Evolutionary conservation across 2,113 vertebrate genomes (phyloP).

Genomic region (Cephalopterus ornatus): DNA sequence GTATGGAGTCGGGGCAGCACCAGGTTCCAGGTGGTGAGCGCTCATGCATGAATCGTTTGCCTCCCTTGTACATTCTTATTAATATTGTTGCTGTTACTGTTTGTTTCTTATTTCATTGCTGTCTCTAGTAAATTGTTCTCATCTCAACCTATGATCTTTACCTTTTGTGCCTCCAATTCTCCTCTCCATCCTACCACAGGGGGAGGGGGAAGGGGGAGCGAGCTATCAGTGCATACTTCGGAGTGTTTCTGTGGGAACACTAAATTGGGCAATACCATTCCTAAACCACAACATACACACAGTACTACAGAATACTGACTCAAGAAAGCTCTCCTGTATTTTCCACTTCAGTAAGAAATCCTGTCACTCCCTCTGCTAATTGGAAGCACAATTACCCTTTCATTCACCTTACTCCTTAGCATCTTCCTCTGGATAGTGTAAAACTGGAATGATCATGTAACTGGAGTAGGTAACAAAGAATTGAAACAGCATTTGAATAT

Average conservation of each 20-base stretch:
- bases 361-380: neutral
- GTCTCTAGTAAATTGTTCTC: neutral
- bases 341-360: neutral
- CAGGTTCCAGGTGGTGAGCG: neutral
- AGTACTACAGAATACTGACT: neutral
- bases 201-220: neutral
- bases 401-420: neutral
- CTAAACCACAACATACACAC: neutral
- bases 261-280: neutral
- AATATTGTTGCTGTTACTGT: neutral
- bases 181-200: neutral
- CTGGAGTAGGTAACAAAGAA: neutral
- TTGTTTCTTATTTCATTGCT: neutral
- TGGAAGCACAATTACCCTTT: neutral
- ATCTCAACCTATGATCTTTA: neutral
- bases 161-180: neutral
- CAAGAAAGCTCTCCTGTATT: neutral
- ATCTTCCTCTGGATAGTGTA: neutral
- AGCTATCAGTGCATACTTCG: neutral
- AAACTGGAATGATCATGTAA: neutral
- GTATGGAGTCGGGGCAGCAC: neutral
- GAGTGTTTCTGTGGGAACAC: neutral
- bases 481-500: neutral
- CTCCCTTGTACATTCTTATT: neutral
- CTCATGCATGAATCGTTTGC: neutral